A percentile compares a stretch with the other conserved stretches of the same genome.
phyloP scores from a whole-genome alignment of 2,797 vertebrate species.

The Botia kubotai region DNA sequence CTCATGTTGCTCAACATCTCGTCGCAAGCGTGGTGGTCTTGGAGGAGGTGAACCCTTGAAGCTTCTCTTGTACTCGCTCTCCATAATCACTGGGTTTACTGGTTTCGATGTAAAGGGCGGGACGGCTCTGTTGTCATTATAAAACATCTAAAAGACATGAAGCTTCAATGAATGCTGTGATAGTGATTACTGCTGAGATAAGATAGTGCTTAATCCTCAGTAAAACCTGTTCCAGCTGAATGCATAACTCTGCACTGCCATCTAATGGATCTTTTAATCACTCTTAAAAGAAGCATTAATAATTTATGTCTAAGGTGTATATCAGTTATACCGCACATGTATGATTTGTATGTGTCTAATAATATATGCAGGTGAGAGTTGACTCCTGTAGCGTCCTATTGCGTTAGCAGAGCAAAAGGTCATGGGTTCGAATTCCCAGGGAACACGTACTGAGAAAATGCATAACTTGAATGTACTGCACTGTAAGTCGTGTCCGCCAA shows the following conservation, averaged over 20 bases:
- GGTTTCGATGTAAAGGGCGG: conserved; percentile 72
- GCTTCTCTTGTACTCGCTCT: conserved; percentile 78
- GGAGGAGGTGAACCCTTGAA: conserved; percentile 72
- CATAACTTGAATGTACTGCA: too few relatives aligned
- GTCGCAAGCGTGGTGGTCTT: conserved; percentile 70
- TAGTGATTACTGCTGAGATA: neutral
- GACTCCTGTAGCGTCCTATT: too few relatives aligned
- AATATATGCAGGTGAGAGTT: neutral
- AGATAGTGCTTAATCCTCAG: neutral
- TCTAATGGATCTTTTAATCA: conserved; percentile 37
- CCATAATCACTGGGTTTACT: conserved; percentile 65
- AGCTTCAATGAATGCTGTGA: neutral
- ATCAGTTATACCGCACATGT: too few relatives aligned
- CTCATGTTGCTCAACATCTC: conserved; percentile 70
- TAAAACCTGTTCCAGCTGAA: neutral
- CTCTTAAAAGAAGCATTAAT: neutral
- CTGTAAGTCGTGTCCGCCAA: too few relatives aligned
- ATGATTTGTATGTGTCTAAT: neutral
- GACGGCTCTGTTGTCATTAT: conserved; percentile 70
- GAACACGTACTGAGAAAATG: too few relatives aligned
- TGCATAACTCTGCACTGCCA: conserved; percentile 44
- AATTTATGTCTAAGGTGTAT: neutral
- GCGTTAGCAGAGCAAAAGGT: too few relatives aligned
- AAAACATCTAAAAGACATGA: conserved; percentile 74
- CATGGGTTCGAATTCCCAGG: too few relatives aligned